Evolutionary conservation across 2,888 invertebrate genomes (phyloP).

Genomic region (Thyatira batis): DNA sequence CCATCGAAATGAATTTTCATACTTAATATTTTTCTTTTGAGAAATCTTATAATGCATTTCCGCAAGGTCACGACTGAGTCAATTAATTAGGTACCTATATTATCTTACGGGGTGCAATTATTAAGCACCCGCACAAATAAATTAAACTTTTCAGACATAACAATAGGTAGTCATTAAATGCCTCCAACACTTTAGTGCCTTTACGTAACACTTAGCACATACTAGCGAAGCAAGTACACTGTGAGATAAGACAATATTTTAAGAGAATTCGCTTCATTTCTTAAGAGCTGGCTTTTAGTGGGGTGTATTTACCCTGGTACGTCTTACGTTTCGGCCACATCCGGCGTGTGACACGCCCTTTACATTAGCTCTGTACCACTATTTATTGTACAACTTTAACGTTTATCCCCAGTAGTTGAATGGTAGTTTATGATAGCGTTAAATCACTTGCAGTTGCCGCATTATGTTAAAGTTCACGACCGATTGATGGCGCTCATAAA

Average conservation of each 20-base stretch:
- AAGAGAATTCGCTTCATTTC: constrained; percentile 29
- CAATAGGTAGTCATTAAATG: not conserved
- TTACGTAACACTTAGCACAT: not conserved
- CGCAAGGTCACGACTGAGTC: no score
- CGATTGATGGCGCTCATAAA: constrained; percentile 2
- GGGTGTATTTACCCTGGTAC: constrained; percentile 34
- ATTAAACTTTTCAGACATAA: not conserved
- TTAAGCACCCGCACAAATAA: not conserved
- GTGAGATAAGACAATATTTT: constrained; percentile 1
- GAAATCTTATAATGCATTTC: no score
- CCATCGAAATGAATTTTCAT: no score
- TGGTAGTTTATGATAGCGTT: not conserved
- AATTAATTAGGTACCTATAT: no score
- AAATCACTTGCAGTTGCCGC: not conserved
- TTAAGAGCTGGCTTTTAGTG: constrained; percentile 42
- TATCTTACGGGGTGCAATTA: no score
- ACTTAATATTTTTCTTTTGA: no score
- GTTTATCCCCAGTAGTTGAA: not conserved
- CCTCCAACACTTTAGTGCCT: not conserved
- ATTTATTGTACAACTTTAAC: constrained; percentile 1
- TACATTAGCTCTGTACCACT: constrained; percentile 36
- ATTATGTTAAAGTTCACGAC: constrained; percentile 3
- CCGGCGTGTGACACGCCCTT: constrained; percentile 49
- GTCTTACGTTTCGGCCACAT: constrained; percentile 42
- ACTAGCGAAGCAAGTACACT: not conserved